Conservation (phyloP, 2,797 vertebrate species). For the Falco columbarius region DNA sequence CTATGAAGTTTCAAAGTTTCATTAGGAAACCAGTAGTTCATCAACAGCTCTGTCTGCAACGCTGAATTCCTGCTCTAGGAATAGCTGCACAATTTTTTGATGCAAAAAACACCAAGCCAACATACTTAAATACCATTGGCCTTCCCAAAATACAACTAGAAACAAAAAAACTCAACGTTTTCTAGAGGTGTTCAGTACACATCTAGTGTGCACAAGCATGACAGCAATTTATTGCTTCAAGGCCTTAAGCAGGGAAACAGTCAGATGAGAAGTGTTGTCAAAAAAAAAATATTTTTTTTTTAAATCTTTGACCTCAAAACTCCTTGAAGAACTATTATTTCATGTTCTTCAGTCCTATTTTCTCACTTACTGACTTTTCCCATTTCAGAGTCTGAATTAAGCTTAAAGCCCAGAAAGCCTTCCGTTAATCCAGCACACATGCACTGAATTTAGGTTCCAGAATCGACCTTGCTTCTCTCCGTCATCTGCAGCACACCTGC, state of each 20-base stretch:
- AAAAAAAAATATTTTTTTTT: neutral
- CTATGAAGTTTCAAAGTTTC: rapidly evolving
- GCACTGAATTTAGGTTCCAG: neutral
- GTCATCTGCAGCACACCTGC: neutral
- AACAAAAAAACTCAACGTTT: neutral
- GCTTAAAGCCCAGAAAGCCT: neutral
- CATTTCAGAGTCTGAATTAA: neutral
- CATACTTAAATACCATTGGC: rapidly evolving
- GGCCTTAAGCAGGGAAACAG: neutral
- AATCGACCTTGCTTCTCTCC: neutral
- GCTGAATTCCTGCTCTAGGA: neutral
- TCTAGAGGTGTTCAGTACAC: neutral
- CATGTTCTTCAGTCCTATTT: neutral
- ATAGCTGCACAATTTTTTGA: neutral
- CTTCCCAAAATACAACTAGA: neutral
- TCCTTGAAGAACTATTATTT: neutral
- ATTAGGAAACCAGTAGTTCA: neutral
- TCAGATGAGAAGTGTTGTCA: neutral
- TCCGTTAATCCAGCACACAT: rapidly evolving
- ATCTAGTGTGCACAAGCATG: neutral
- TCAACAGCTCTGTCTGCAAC: neutral
- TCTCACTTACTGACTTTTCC: neutral
- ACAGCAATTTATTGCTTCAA: neutral
- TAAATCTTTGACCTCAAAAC: neutral
- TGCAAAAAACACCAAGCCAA: neutral